phyloP scores from a whole-genome alignment of 2,888 invertebrate species.

The Eulithis testata region DNA sequence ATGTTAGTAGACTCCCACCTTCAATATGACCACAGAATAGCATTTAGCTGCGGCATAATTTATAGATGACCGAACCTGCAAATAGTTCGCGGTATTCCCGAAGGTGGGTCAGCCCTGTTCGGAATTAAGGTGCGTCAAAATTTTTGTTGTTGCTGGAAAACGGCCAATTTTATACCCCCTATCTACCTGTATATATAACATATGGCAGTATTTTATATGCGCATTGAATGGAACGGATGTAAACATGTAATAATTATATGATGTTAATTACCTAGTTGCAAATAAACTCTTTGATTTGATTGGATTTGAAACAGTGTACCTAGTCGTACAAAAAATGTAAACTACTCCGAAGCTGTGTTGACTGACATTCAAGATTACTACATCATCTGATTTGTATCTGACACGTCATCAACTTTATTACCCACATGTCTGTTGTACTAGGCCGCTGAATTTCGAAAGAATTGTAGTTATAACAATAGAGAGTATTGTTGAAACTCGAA shows the following conservation, averaged over 20 bases:
- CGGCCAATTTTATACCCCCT: slow-evolving; percentile 33
- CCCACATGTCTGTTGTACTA: no score
- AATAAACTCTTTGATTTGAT: no score
- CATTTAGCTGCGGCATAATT: slow-evolving; percentile 15
- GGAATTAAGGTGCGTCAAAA: slow-evolving; percentile 29
- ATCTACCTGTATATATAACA: background rate
- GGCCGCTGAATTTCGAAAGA: no score
- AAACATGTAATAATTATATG: no score
- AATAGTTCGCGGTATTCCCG: slow-evolving; percentile 20
- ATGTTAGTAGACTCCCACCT: slow-evolving; percentile 6
- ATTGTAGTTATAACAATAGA: no score
- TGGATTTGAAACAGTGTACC: slow-evolving; percentile 31
- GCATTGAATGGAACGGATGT: slow-evolving; percentile 38
- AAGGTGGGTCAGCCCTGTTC: slow-evolving; percentile 18
- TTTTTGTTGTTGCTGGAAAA: slow-evolving; percentile 36
- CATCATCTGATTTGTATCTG: no score
- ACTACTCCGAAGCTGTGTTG: slow-evolving; percentile 32
- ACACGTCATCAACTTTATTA: no score
- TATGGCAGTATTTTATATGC: slow-evolving; percentile 27
- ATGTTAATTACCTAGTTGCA: no score
- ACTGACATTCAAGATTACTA: no score
- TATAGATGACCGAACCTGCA: slow-evolving; percentile 26
- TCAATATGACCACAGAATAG: slow-evolving; percentile 25
- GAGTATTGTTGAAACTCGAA: no score
- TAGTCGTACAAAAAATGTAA: slow-evolving; percentile 34